Conservation (phyloP, 2,888 invertebrate genomes). For the Saturnia pavonia region DNA sequence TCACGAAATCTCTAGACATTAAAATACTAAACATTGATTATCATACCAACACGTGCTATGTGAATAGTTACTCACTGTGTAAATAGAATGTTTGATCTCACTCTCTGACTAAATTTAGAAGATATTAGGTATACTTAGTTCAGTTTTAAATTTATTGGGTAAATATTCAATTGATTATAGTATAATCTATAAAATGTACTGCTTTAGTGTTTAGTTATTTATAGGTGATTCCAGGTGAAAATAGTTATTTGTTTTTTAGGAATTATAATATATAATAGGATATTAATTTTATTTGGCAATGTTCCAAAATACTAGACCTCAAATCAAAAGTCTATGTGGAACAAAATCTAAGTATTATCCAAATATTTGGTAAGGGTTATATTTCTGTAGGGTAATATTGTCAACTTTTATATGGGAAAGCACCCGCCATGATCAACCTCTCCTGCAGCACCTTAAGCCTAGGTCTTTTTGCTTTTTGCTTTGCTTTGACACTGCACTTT, state of each 20-base stretch:
- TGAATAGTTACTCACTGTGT: conserved; percentile 8
- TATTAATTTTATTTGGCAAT: too few species aligned
- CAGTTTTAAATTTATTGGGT: not conserved
- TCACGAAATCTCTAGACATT: not conserved
- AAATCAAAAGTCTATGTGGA: not conserved
- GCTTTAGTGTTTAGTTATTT: not conserved
- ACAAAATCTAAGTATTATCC: not conserved
- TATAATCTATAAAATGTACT: not conserved
- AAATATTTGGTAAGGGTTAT: not conserved
- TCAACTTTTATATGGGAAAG: not conserved
- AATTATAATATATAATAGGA: too few species aligned
- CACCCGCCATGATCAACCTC: too few species aligned
- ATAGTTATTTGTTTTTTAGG: too few species aligned
- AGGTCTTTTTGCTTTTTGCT: too few species aligned
- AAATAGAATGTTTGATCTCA: not conserved
- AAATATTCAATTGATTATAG: not conserved
- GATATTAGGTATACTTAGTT: not conserved
- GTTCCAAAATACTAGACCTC: not conserved
- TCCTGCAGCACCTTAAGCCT: too few species aligned
- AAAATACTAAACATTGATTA: conserved; percentile 2
- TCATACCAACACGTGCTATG: not conserved
- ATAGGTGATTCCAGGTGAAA: too few species aligned
- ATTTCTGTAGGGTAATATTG: not conserved
- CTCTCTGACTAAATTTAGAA: not conserved
- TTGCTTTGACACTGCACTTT: too few species aligned